Percentiles rank a stretch among this genome's conserved stretches.
These are phyloP conservation scores for Recurvirostra avosetta DNA, from an alignment of 2,113 vertebrate genomes.

Conservation along the genomic window DNA sequence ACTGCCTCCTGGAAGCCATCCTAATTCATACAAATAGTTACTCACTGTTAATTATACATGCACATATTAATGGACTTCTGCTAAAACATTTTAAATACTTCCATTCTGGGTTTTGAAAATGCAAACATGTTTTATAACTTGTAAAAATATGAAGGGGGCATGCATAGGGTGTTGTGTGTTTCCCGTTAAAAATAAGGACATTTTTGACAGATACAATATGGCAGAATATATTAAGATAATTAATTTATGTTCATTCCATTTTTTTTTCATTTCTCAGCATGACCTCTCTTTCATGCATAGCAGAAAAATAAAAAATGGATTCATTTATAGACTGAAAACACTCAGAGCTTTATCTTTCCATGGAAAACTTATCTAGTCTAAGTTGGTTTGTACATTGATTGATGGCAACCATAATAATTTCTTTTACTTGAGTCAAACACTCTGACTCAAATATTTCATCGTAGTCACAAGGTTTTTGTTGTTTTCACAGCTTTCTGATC, in stretches of 20 bases:
- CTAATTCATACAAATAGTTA: neutral
- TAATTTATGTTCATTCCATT: conserved; percentile 46
- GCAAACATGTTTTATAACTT: neutral
- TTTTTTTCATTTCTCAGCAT: conserved; percentile 53
- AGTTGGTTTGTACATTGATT: neutral
- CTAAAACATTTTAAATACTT: conserved; percentile 22
- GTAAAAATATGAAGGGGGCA: neutral
- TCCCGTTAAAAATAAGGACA: conserved; percentile 3
- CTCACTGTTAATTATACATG: neutral
- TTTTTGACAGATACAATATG: conserved; percentile 21
- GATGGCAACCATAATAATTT: conserved; percentile 19
- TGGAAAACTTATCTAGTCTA: conserved; percentile 9
- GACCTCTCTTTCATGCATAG: conserved; percentile 54
- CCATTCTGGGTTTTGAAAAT: neutral
- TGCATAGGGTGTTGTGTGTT: neutral
- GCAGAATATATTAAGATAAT: conserved; percentile 54
- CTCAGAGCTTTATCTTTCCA: conserved; percentile 9
- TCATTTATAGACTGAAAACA: conserved; percentile 29
- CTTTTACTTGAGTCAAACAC: conserved; percentile 41
- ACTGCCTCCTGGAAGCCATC: neutral
- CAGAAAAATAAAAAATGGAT: conserved; percentile 52
- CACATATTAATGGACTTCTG: neutral
- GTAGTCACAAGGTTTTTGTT: neutral
- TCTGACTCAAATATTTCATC: conserved; percentile 13
- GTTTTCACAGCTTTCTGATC: conserved; percentile 63